Base-by-base conservation (phyloP, 2,113 vertebrate genomes). In the Lasiurus borealis region DNA sequence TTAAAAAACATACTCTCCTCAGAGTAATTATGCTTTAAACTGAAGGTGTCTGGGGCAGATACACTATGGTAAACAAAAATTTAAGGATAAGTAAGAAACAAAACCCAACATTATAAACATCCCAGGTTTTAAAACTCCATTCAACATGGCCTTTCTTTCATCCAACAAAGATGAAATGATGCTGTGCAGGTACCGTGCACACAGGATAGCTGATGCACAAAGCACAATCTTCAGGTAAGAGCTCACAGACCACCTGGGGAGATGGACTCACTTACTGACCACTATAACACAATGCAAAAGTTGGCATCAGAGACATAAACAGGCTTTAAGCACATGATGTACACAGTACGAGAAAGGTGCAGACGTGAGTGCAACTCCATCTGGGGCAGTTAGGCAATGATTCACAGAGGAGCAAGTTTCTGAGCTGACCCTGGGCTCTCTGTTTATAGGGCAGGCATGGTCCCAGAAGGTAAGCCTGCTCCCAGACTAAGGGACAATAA, bases 11-110 rank as follows among this genome's bases (percentile, higher is more conserved):
- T 11, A 76, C 21, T 21, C 52, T 68, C 68, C 48, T 90, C 25
- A 78, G 64, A 68, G 52, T 46, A 50, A 72, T 71, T 27, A 54
- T 59, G 54, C 64, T 93, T 96, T 94, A 50, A 83, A 92, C 86
- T 83, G 46, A 2, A 90, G 16, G 27, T 64, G 10, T 25, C 57
- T 15, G 72, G 46, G 59, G 18, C 2, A 87, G 71, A 73, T 21
- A 86, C 0, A 77, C 19, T 48, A 59, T 6, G 34, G 36, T 64
- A 80, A 69, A 34, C n/a, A 25, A 90, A 80, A 64, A 88, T 44
- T 48, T 83, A 90, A 92, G 46, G 40, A 59, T 75, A 69, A 88
- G 68, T 84, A 85, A 52, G 83, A 88, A 94, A 69, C 13, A 76
- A 90, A 88, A 84, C 31, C 80, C 54, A 94, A 46, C 8, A 66